Evolutionary conservation across 1,140 invertebrate species (phyloP).

Genomic region (Sitodiplosis mosellana): DNA sequence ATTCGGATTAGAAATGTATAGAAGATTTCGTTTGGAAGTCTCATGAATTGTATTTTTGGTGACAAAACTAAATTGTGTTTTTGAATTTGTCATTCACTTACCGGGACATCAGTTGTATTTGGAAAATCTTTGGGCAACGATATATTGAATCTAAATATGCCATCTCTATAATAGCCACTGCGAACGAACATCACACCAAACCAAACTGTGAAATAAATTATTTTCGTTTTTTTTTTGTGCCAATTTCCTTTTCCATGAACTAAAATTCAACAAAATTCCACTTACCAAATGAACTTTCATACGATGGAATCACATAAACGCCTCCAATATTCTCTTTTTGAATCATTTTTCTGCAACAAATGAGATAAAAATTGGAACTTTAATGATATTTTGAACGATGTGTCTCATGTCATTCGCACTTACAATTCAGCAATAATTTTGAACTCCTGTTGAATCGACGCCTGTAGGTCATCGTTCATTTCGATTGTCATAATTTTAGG

Average conservation of each 20-base stretch:
- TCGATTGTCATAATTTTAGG: constrained; percentile 7
- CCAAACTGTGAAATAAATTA: constrained; percentile 60
- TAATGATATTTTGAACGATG: constrained; percentile 1
- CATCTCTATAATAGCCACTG: constrained; percentile 70
- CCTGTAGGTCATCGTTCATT: constrained; percentile 22
- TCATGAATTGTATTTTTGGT: neutral
- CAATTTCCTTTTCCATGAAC: no score
- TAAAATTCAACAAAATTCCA: constrained; percentile 7
- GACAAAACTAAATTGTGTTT: constrained; percentile 31
- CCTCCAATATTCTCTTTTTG: constrained; percentile 69
- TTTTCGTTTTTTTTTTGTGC: no score
- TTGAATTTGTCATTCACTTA: neutral
- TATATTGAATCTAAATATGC: constrained; percentile 74
- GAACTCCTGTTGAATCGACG: constrained; percentile 45
- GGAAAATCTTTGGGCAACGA: constrained; percentile 75
- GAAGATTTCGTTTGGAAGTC: neutral
- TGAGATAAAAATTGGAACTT: constrained; percentile 6
- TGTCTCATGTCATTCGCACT: constrained; percentile 20
- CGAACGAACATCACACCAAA: constrained; percentile 84
- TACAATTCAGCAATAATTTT: constrained; percentile 63
- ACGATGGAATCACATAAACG: constrained; percentile 82
- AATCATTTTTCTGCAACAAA: constrained; percentile 63
- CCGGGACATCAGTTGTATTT: constrained; percentile 52
- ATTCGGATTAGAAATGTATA: neutral
- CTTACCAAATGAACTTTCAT: constrained; percentile 54